These are phyloP conservation scores for Antrozous pallidus DNA, from an alignment of 2,797 vertebrate species.

Conservation along the genomic window DNA sequence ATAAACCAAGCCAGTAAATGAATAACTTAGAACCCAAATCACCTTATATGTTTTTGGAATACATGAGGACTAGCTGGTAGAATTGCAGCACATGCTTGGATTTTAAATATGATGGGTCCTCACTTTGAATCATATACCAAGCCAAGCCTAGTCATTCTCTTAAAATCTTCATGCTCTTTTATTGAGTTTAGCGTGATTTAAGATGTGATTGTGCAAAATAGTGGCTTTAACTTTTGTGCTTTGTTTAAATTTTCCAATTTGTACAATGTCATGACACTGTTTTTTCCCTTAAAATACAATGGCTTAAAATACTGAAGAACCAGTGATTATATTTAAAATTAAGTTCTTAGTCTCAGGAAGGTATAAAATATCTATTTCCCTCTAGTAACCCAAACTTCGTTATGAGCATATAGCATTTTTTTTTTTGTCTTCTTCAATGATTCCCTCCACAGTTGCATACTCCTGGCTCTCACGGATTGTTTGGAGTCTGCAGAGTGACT, in stretches of 20 bases:
- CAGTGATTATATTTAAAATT: constrained; percentile 54
- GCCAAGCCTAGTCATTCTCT: constrained; percentile 1
- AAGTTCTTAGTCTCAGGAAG: constrained; percentile 47
- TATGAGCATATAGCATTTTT: neutral
- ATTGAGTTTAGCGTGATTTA: constrained; percentile 58
- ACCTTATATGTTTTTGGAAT: neutral
- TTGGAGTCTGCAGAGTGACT: neutral
- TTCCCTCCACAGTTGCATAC: neutral
- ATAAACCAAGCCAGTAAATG: constrained; percentile 12
- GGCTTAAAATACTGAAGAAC: constrained; percentile 58
- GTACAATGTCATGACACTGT: constrained; percentile 38
- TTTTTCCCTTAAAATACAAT: constrained; percentile 66
- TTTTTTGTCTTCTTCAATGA: neutral
- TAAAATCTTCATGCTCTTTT: constrained; percentile 22
- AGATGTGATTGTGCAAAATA: constrained; percentile 41
- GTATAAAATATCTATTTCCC: constrained; percentile 53
- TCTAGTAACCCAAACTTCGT: constrained; percentile 49
- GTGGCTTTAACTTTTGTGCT: constrained; percentile 35
- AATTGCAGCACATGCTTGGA: neutral
- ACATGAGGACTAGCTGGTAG: neutral
- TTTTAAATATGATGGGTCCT: constrained; percentile 37
- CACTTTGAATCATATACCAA: neutral
- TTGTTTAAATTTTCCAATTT: constrained; percentile 63
- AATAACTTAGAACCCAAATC: neutral
- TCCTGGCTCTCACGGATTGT: neutral